Percentiles rank a stretch among this genome's conserved stretches.
These are phyloP conservation scores for Butorides virescens DNA, from an alignment of 2,113 vertebrate genomes.

Conservation along the genomic window DNA sequence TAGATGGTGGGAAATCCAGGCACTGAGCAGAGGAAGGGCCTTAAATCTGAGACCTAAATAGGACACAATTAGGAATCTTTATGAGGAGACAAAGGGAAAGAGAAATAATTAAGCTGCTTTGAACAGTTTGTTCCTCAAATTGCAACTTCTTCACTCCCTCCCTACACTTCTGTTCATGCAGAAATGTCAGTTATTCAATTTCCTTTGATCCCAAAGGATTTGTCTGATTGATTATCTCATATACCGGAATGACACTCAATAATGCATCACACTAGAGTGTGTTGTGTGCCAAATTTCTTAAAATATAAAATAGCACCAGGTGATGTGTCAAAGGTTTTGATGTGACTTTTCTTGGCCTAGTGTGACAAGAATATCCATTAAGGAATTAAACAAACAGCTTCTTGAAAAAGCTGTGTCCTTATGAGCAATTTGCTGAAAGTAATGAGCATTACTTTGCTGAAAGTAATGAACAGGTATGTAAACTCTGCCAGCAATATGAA, in stretches of 20 bases:
- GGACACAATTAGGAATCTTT: slow-evolving; percentile 47
- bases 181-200: slow-evolving; percentile 66
- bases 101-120: slow-evolving; percentile 63
- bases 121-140: slow-evolving; percentile 47
- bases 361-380: slow-evolving; percentile 24
- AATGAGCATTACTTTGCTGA: neutral
- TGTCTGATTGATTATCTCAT: slow-evolving; percentile 64
- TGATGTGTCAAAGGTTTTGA: slow-evolving; percentile 46
- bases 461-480: slow-evolving; percentile 27
- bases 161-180: neutral
- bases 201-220: slow-evolving; percentile 67
- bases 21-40: neutral
- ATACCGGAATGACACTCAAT: slow-evolving; percentile 69
- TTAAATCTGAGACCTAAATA: slow-evolving; percentile 9
- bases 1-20: slow-evolving; percentile 35
- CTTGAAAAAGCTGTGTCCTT: neutral
- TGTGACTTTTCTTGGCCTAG: slow-evolving; percentile 20
- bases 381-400: neutral
- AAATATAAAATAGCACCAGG: slow-evolving; percentile 11
- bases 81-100: neutral
- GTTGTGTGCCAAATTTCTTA: slow-evolving; percentile 36
- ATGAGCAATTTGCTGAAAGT: neutral
- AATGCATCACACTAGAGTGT: slow-evolving; percentile 19
- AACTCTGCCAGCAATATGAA: neutral
- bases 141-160: slow-evolving; percentile 31